phyloP scores from a whole-genome alignment of 2,797 vertebrate genomes.

The Saxicola maurus region DNA sequence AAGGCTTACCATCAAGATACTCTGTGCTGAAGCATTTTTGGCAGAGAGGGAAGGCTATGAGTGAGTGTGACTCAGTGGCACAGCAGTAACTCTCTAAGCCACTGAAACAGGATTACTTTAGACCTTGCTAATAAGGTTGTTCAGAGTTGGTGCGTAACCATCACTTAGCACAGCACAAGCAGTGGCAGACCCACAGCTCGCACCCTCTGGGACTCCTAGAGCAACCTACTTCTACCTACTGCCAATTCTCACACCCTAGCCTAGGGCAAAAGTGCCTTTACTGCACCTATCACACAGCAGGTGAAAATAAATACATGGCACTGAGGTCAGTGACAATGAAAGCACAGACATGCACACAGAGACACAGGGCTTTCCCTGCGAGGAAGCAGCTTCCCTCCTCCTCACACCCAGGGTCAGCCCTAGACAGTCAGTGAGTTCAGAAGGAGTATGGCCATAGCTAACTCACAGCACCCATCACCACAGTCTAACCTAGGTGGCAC shows the following conservation, averaged over 20 bases:
- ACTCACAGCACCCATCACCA: background rate
- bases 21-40: background rate
- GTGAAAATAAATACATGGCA: background rate
- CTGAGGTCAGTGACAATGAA: background rate
- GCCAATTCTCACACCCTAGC: background rate
- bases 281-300: background rate
- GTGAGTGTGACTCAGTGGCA: background rate
- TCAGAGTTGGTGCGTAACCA: background rate
- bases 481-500: background rate
- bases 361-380: background rate
- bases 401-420: background rate
- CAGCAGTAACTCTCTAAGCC: background rate
- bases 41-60: background rate
- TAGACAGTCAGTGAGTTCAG: background rate
- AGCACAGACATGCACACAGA: background rate
- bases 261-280: background rate
- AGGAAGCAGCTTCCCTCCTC: background rate
- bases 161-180: background rate
- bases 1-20: background rate
- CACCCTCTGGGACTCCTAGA: background rate
- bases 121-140: background rate
- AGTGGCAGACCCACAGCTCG: background rate
- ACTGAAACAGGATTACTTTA: background rate
- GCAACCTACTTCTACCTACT: background rate
- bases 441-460: background rate